Base-by-base conservation (phyloP, 2,888 invertebrate species). In the Coenonympha glycerion region DNA sequence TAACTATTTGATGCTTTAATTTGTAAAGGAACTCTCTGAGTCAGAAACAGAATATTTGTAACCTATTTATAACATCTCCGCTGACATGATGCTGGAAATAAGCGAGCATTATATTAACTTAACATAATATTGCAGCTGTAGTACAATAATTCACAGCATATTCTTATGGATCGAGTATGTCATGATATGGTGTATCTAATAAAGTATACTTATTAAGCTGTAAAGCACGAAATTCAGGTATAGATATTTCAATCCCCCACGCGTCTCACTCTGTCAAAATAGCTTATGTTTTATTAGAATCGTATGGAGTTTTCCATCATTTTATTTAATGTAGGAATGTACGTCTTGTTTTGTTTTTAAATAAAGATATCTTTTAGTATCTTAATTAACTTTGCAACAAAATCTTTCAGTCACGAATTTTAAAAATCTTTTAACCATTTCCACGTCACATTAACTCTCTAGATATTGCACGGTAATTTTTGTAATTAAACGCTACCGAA, bases 201-300 rank as follows among this genome's bases (percentile, higher is more conserved):
- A 47, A 49, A 73, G 74, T 77, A 73, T 74, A 69, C 64, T 70
- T 71, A 73, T 74, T 73, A 69, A 65, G 61, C 65, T 64, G 63
- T 63, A 63, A 64, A 62, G 65, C 62, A 63, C 58, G 66, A 60
- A 69, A 71, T 65, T 70, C 59, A 56, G 64, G 68, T 71, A n/a
- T n/a, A n/a, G n/a, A n/a, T n/a, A n/a, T n/a, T n/a, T n/a, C n/a
- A n/a, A n/a, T n/a, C n/a, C n/a, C n/a, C n/a, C n/a, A n/a, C n/a
- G n/a, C n/a, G n/a, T n/a, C n/a, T n/a, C n/a, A n/a, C n/a, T n/a
- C n/a, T n/a, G n/a, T n/a, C n/a, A n/a, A n/a, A n/a, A n/a, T n/a
- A n/a, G n/a, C n/a, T n/a, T n/a, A n/a, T n/a, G n/a, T n/a, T n/a
- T n/a, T n/a, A n/a, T n/a, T n/a, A n/a, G n/a, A n/a, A n/a, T n/a